Percentiles rank a stretch among this genome's conserved stretches.
Evolutionary conservation across 2,888 invertebrate genomes (phyloP).

Genomic region (Dugesia japonica): DNA sequence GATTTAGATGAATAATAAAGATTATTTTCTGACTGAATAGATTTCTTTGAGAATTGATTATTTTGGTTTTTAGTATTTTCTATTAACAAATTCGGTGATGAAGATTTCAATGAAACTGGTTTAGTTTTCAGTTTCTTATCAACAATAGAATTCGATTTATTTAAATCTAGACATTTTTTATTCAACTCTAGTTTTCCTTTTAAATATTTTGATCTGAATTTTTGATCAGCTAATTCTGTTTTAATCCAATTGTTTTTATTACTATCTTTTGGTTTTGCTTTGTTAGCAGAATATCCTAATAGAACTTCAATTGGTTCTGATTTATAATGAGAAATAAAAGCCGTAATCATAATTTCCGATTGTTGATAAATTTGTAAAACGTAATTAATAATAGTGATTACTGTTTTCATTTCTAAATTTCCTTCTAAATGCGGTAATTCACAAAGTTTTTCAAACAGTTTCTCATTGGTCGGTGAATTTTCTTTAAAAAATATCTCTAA

Average conservation of each 20-base stretch:
- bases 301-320: background rate
- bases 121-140: background rate
- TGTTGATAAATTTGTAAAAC: background rate
- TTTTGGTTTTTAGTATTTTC: background rate
- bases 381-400: background rate
- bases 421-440: background rate
- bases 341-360: background rate
- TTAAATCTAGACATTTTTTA: background rate
- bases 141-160: background rate
- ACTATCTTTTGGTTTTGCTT: background rate
- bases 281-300: background rate
- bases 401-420: conserved; percentile 2
- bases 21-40: background rate
- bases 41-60: background rate
- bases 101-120: too few species aligned
- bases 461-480: background rate
- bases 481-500: background rate
- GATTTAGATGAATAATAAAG: background rate
- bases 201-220: background rate
- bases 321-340: background rate
- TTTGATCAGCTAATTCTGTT: background rate
- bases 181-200: background rate
- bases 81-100: background rate
- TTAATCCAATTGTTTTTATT: conserved; percentile 20
- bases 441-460: background rate